Percentiles rank a stretch among this genome's conserved stretches.
phyloP scores from a whole-genome alignment of 2,888 invertebrate genomes.

The Drosophila flavopinicola region DNA sequence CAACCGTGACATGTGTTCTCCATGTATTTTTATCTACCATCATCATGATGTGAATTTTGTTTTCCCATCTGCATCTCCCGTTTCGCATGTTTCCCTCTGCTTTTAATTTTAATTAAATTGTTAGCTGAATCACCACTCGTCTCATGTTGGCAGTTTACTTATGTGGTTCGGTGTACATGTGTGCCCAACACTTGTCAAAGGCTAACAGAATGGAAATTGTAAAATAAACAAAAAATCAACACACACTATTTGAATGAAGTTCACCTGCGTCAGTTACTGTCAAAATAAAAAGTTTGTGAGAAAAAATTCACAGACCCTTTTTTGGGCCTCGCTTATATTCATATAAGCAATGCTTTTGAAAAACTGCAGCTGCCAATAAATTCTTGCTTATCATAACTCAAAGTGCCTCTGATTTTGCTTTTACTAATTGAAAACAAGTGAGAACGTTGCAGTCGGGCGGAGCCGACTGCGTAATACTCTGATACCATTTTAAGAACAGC shows the following conservation, averaged over 20 bases:
- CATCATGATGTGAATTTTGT: slow-evolving; percentile 30
- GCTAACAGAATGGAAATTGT: slow-evolving; percentile 36
- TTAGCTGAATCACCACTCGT: slow-evolving; percentile 32
- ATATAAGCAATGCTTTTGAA: slow-evolving; percentile 21
- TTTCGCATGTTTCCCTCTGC: neutral
- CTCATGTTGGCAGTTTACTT: slow-evolving; percentile 7
- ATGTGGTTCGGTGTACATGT: slow-evolving; percentile 4
- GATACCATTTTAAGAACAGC: too few relatives aligned
- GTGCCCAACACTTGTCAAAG: slow-evolving; percentile 22
- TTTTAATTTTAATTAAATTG: slow-evolving; percentile 59
- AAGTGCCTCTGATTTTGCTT: slow-evolving; percentile 13
- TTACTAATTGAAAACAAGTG: too few relatives aligned
- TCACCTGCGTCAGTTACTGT: slow-evolving; percentile 38
- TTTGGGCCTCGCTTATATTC: slow-evolving; percentile 6
- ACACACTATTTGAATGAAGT: slow-evolving; percentile 10
- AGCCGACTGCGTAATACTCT: too few relatives aligned
- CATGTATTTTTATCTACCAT: slow-evolving; percentile 38
- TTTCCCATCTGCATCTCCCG: slow-evolving; percentile 5
- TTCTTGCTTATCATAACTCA: slow-evolving; percentile 32
- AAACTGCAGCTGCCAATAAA: slow-evolving; percentile 50
- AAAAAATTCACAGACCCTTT: slow-evolving; percentile 1
- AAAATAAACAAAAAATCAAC: slow-evolving; percentile 25
- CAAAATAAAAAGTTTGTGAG: slow-evolving; percentile 1
- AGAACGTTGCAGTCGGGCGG: too few relatives aligned
- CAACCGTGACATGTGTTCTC: slow-evolving; percentile 34